Evolutionary conservation across 2,888 invertebrate genomes (phyloP).

Genomic region (Troides helena): DNA sequence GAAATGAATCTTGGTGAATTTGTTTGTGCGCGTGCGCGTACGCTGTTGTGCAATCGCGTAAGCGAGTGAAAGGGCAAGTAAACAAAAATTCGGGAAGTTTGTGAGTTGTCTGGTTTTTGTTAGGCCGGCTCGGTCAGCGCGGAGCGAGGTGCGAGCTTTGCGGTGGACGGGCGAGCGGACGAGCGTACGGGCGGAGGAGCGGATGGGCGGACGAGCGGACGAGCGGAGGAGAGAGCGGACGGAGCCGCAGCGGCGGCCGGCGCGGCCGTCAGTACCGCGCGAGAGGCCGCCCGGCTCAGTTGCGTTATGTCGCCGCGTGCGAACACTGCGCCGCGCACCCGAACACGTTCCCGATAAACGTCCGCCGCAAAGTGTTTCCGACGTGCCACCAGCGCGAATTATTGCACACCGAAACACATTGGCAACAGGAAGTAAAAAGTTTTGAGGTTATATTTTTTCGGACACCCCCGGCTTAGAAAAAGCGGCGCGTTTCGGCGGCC

Average conservation of each 20-base stretch:
- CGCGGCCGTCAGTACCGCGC: conserved; percentile 62
- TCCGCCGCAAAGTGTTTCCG: conserved; percentile 20
- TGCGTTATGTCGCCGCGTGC: conserved; percentile 52
- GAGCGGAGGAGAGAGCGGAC: conserved; percentile 18
- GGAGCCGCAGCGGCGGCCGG: conserved; percentile 33
- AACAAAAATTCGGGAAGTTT: conserved; percentile 29
- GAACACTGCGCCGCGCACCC: conserved; percentile 47
- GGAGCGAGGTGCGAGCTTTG: conserved; percentile 18
- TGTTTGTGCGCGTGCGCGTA: conserved; percentile 26
- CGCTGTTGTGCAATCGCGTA: conserved; percentile 24
- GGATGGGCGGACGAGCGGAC: conserved; percentile 32
- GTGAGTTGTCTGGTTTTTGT: conserved; percentile 26
- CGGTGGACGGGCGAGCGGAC: neutral
- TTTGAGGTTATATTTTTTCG: conserved; percentile 50
- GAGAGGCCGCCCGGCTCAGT: conserved; percentile 57
- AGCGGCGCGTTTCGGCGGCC: conserved; percentile 58
- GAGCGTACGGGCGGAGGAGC: too few species aligned
- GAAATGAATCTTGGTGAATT: conserved; percentile 12
- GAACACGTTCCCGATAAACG: conserved; percentile 62
- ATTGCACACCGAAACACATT: conserved; percentile 14
- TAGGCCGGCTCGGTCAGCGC: conserved; percentile 4
- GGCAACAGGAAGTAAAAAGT: conserved; percentile 3
- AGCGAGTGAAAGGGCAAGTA: conserved; percentile 29
- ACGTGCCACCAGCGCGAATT: conserved; percentile 40
- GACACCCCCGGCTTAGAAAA: conserved; percentile 45